A percentile compares a stretch with the other conserved stretches of the same genome.
These are phyloP conservation scores for Chymomyza procnemis DNA, from an alignment of 2,888 invertebrate species.

Conservation along the genomic window DNA sequence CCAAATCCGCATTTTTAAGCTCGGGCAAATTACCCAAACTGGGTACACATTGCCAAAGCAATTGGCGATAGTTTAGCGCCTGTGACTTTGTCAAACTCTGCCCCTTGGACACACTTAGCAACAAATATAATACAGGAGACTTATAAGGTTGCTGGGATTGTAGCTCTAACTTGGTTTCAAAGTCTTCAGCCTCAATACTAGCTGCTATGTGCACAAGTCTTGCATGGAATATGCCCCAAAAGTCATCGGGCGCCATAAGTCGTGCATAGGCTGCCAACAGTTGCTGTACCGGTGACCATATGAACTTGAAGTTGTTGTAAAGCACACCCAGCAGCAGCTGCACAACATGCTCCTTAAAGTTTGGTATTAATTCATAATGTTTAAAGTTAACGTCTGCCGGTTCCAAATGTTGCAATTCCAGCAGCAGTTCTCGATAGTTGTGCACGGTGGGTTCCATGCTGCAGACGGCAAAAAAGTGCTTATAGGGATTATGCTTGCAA, in stretches of 20 bases:
- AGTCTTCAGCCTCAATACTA: constrained; percentile 69
- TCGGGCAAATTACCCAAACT: constrained; percentile 88
- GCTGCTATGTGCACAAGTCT: constrained; percentile 81
- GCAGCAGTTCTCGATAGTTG: constrained; percentile 88
- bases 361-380: constrained; percentile 79
- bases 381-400: constrained; percentile 82
- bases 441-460: constrained; percentile 85
- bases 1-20: constrained; percentile 88
- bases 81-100: constrained; percentile 56
- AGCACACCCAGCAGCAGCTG: constrained; percentile 89
- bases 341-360: constrained; percentile 84
- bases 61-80: constrained; percentile 84
- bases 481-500: constrained; percentile 80
- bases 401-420: constrained; percentile 86
- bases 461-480: constrained; percentile 85
- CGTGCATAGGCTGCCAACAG: constrained; percentile 87
- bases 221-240: constrained; percentile 85
- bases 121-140: constrained; percentile 44
- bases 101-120: constrained; percentile 36
- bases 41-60: constrained; percentile 89
- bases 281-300: constrained; percentile 91
- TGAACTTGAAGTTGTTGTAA: constrained; percentile 90
- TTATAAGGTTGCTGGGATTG: constrained; percentile 11
- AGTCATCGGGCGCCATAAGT: constrained; percentile 81
- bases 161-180: constrained; percentile 1